These are phyloP conservation scores for Trinorchestia longiramus DNA, from an alignment of 1,140 invertebrate genomes.

Conservation along the genomic window DNA sequence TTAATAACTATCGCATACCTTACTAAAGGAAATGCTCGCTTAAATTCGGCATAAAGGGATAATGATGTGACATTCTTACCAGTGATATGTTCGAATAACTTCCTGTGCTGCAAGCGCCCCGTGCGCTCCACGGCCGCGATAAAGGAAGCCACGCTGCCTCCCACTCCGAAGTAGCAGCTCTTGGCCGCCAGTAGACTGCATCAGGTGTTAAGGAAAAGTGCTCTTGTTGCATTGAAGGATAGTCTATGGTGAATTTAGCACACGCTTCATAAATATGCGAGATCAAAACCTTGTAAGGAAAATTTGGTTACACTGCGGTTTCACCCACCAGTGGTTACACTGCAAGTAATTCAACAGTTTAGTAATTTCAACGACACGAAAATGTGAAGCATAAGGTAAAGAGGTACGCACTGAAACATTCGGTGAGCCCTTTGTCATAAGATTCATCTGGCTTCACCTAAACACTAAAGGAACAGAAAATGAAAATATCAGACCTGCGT, in stretches of 20 bases:
- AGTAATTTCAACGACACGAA: neutral
- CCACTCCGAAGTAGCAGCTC: slow-evolving; percentile 90
- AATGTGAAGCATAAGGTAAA: neutral
- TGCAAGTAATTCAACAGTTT: neutral
- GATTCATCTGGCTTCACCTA: no score
- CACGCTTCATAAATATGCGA: no score
- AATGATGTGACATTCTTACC: neutral
- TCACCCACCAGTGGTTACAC: no score
- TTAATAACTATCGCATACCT: no score
- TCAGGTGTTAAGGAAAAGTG: neutral
- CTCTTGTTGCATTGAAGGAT: no score
- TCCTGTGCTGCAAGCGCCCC: neutral
- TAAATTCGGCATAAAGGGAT: no score
- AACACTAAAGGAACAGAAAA: no score
- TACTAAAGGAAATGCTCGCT: no score
- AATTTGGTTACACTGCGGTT: no score
- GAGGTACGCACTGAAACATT: neutral
- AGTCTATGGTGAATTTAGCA: no score
- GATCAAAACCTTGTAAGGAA: no score
- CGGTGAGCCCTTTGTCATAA: neutral
- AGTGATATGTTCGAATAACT: neutral
- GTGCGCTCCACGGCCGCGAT: neutral
- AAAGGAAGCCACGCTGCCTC: slow-evolving; percentile 76
- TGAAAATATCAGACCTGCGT: no score
- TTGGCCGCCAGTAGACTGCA: slow-evolving; percentile 83